phyloP scores from a whole-genome alignment of 2,797 vertebrate species.

The Nannoperca obscura region DNA sequence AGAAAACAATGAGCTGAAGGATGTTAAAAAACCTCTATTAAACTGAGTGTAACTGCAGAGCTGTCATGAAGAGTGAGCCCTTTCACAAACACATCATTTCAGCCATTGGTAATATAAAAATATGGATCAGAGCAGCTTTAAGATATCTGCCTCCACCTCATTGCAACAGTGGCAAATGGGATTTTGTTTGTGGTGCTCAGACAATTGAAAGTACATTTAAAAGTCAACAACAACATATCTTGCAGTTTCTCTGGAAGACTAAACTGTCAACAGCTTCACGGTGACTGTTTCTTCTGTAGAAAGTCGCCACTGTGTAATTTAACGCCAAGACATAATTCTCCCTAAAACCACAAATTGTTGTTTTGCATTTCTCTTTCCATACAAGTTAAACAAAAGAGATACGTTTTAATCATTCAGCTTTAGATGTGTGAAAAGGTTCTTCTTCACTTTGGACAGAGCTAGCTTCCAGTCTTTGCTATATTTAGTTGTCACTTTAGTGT shows the following conservation, averaged over 20 bases:
- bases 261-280: slow-evolving; percentile 23
- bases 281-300: slow-evolving; percentile 24
- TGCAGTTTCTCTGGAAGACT: background rate
- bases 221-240: background rate
- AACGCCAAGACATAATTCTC: slow-evolving; percentile 15
- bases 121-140: background rate
- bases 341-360: slow-evolving; percentile 48
- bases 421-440: slow-evolving; percentile 7
- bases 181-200: background rate
- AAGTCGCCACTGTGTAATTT: slow-evolving; percentile 34
- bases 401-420: slow-evolving; percentile 20
- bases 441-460: background rate
- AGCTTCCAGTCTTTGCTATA: background rate
- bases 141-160: background rate
- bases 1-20: background rate
- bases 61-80: background rate
- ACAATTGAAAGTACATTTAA: background rate
- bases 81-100: background rate
- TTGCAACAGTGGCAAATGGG: background rate
- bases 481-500: too few species aligned
- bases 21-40: background rate
- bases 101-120: background rate
- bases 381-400: slow-evolving; percentile 32
- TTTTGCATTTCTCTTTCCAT: slow-evolving; percentile 31
- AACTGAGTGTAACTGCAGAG: background rate